These are phyloP conservation scores for Thunnus maccoyii DNA, from an alignment of 2,113 vertebrate species.

Conservation along the genomic window DNA sequence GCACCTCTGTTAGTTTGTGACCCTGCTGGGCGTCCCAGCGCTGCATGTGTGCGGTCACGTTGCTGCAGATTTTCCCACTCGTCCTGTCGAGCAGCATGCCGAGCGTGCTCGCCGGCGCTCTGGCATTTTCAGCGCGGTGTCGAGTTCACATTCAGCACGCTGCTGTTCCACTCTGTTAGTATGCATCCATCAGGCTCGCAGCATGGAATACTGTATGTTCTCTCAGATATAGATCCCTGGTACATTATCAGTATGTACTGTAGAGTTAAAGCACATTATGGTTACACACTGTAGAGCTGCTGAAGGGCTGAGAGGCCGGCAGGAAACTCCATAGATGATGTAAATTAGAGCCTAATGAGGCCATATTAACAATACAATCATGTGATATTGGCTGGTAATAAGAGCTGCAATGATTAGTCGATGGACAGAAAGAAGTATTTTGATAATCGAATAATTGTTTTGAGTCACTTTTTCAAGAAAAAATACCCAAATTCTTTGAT, in stretches of 20 bases:
- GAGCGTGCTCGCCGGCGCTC: constrained; percentile 36
- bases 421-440: too few species aligned
- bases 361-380: too few species aligned
- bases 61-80: constrained; percentile 39
- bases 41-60: constrained; percentile 18
- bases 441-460: too few species aligned
- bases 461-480: too few species aligned
- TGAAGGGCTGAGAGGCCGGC: background rate
- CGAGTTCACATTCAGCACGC: constrained; percentile 50
- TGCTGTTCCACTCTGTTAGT: constrained; percentile 21
- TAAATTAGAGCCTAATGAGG: background rate
- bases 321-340: too few species aligned
- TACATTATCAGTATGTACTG: background rate
- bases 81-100: constrained; percentile 68
- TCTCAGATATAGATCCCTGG: background rate
- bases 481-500: too few species aligned
- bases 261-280: background rate
- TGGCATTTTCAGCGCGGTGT: constrained; percentile 68
- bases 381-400: too few species aligned
- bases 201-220: background rate
- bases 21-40: background rate
- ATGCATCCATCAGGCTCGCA: constrained; percentile 28
- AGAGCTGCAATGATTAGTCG: too few species aligned
- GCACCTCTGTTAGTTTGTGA: background rate
- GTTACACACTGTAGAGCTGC: background rate